Evolutionary conservation across 2,888 invertebrate genomes (phyloP), one percentile per base, ranked within the genome.

Genomic region (Troides aeacus): DNA sequence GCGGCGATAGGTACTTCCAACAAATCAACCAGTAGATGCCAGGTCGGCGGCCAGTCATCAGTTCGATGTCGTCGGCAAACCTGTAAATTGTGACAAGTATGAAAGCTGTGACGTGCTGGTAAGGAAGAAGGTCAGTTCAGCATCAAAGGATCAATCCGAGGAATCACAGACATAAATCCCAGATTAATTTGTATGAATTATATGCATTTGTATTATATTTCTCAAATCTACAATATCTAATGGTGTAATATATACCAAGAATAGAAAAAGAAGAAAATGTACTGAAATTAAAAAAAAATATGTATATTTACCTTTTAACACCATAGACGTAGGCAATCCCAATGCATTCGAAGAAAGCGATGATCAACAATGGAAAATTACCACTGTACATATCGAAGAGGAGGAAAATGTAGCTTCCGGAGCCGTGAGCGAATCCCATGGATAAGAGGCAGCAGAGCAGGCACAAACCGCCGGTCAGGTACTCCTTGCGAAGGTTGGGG

Each of bases 271-370:
- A 30, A 30, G 3, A 5, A 30, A 30, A 30, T 30, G 5, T 30
- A 30, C 5, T 4, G 3, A 30, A 4, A 24, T 24, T 21, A 21
- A 36, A 39, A 4, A 10, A 7, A 10, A 10, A 8, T 10, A 39
- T 10, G 8, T 10, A 1, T 39, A 79, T 87, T 86, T 83, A 97
- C 97, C 97, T 95, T 82, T 97, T 96, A 7, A 98, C 94, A 30
- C 98, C 98, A 83, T 99, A 99, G 1, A 99, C 96, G 83, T 98
- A 99, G n/a, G 98, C 94, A 17, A 99, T 97, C 4, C 96, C 97
- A 68, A 98, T 93, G 79, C 98, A 97, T 88, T 99, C 98, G 82
- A 95, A 98, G 78, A 99, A 95, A 0, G 98, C 98, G 68, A 99
- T 97, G 79, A 98, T 97, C 72, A 98, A 93, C 75, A 98, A 90